Percentiles rank a stretch among this genome's conserved stretches.
phyloP scores from a whole-genome alignment of 2,888 invertebrate species.

The Nudaria mundana region DNA sequence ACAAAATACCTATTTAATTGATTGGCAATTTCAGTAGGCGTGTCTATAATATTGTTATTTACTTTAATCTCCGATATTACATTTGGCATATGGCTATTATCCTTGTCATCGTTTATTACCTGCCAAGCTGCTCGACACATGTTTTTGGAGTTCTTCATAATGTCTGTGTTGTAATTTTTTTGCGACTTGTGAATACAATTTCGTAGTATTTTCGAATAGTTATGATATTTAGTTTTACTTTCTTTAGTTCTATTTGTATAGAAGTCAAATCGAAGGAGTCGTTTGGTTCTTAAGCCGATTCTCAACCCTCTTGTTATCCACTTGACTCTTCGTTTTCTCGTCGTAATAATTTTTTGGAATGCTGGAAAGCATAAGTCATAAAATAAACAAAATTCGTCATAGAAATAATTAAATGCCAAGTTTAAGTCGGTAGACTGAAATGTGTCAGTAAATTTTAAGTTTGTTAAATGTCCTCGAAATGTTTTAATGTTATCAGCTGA shows the following conservation, averaged over 20 bases:
- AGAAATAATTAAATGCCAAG: neutral
- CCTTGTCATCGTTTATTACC: neutral
- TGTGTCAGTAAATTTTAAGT: neutral
- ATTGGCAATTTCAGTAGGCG: neutral
- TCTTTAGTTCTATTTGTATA: neutral
- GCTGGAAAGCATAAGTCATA: neutral
- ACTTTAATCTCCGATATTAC: neutral
- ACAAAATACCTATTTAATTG: neutral
- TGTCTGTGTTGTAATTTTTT: neutral
- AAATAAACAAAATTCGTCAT: neutral
- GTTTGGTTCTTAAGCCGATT: neutral
- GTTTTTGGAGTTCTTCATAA: neutral
- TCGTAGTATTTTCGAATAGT: constrained; percentile 1
- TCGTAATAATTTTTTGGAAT: neutral
- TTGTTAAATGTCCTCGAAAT: neutral
- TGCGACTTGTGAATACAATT: neutral
- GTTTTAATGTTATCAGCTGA: neutral
- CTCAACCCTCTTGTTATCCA: neutral
- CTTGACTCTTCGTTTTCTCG: neutral
- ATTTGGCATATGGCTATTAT: neutral
- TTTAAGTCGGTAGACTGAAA: neutral
- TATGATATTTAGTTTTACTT: neutral
- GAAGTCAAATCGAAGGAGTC: neutral
- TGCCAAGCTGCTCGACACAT: neutral
- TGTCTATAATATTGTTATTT: neutral